These are phyloP conservation scores for Leucoraja erinaceus DNA, from an alignment of 2,113 vertebrate species.

Conservation along the genomic window DNA sequence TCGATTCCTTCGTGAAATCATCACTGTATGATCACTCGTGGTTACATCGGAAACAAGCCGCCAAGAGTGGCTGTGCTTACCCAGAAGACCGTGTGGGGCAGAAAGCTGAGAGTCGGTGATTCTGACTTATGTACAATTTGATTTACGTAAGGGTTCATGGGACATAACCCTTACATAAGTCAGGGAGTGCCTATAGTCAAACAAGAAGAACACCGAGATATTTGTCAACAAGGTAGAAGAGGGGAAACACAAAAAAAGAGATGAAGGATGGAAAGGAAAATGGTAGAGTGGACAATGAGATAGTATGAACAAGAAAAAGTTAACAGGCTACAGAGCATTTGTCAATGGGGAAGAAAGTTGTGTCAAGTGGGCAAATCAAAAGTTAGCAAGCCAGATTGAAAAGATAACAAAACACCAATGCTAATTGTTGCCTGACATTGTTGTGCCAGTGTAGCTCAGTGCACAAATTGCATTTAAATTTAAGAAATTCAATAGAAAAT, in stretches of 20 bases:
- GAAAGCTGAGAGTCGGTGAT: too few relatives aligned
- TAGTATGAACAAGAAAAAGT: background rate
- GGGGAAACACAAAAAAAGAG: background rate
- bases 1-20: background rate
- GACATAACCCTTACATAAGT: too few relatives aligned
- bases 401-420: background rate
- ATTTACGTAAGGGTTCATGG: too few relatives aligned
- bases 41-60: too few relatives aligned
- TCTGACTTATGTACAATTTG: too few relatives aligned
- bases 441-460: background rate
- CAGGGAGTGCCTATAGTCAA: background rate
- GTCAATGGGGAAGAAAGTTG: background rate
- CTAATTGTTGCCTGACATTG: background rate
- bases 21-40: too few relatives aligned
- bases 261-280: background rate
- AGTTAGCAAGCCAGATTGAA: background rate
- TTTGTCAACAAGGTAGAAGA: background rate
- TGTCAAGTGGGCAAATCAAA: background rate
- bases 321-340: background rate
- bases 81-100: too few relatives aligned
- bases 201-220: background rate
- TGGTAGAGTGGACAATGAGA: background rate
- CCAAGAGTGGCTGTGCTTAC: too few relatives aligned
- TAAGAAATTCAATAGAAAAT: background rate
- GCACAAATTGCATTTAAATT: conserved; percentile 7